Conservation (phyloP, 2,888 invertebrate species). For the Protodeltote pygarga region DNA sequence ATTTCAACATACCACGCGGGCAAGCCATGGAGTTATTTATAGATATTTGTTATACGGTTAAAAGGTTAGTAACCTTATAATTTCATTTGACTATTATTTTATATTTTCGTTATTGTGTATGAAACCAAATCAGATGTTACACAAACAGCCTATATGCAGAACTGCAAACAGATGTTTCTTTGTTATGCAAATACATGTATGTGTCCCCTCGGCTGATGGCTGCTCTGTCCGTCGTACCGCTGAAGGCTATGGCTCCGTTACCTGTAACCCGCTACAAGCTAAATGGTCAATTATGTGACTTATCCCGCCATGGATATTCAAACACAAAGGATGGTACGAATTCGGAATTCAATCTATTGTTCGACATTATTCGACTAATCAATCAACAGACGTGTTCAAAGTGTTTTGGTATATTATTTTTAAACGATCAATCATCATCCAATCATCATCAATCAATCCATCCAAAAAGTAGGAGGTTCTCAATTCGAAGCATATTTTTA, state of each 20-base stretch:
- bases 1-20: too few species aligned
- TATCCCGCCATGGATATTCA: constrained; percentile 48
- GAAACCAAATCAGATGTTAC: constrained; percentile 62
- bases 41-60: too few species aligned
- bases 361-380: constrained; percentile 21
- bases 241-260: constrained; percentile 71
- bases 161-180: constrained; percentile 68
- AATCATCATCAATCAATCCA: too few species aligned
- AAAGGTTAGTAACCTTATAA: not conserved
- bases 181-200: constrained; percentile 74
- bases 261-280: constrained; percentile 76
- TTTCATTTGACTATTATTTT: constrained; percentile 10
- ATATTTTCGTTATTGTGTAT: constrained; percentile 36
- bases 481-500: too few species aligned
- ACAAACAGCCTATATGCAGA: constrained; percentile 59
- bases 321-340: constrained; percentile 60
- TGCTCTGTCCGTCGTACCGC: constrained; percentile 64
- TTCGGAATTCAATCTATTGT: constrained; percentile 44
- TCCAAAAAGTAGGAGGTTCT: too few species aligned
- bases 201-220: constrained; percentile 60
- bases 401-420: too few species aligned
- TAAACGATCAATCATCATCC: too few species aligned
- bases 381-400: too few species aligned
- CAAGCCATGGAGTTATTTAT: too few species aligned
- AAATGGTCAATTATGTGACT: constrained; percentile 77